Base-by-base conservation (phyloP, 1,140 invertebrate genomes). In the Stegodyphus mimosarum region DNA sequence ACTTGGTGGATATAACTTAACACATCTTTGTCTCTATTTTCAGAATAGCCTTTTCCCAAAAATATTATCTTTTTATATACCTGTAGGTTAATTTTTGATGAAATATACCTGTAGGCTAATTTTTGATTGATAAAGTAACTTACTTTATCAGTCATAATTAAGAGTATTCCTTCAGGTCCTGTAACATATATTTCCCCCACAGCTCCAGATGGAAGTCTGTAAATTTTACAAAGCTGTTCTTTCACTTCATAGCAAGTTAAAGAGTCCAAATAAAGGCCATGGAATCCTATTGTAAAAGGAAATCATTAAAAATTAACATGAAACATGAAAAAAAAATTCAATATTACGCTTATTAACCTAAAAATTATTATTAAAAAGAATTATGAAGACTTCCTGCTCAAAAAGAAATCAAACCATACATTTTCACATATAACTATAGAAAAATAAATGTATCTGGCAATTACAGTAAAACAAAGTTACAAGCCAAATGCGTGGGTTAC, bases 211-310 rank as follows among this genome's bases (percentile, higher is more conserved):
- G 17, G 9, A 10, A 76, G 51, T 15, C 18, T n/a, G 18, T 33
- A 70, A 7, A 49, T 60, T 53, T 70, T 76, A 15, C 73, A 48
- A n/a, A 84, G n/a, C 17, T 84, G 63, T 18, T 55, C 71, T 33
- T 76, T 66, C 33, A 84, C 17, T 76, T 84, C 83, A 50, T 33
- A 48, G 10, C 17, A 75, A 6, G 48, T 84, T 18, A 84, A n/a
- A 51, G 83, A 55, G 49, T 84, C 70, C n/a, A 84, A 71, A 33
- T 84, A 84, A 48, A 84, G 11, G 13, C 69, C 83, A 84, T 76
- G 64, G 66, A 84, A 84, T 11, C 64, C 83, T 84, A 48, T 6
- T 63, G 53, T 53, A 48, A 17, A 69, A 69, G 17, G 33, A 33
- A 33, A 33, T 33, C 33, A 33, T 33, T 33, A 33, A 33, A 33